Evolutionary conservation across 2,888 invertebrate species (phyloP), one percentile per base, ranked within the genome.

Genomic region (Macropis europaea): DNA sequence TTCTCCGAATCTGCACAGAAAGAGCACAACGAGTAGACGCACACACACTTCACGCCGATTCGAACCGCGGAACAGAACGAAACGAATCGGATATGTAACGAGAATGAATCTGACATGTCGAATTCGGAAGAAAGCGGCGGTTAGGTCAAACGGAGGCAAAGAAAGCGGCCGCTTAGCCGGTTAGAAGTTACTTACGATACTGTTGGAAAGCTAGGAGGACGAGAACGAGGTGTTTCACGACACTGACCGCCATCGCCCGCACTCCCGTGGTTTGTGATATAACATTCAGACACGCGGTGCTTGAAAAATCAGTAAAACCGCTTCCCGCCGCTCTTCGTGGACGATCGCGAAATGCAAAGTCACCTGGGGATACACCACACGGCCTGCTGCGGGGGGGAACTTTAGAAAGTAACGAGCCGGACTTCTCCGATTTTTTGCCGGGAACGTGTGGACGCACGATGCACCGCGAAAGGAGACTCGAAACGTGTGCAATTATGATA

Each of bases 231-330:
- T 69, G 82, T 78, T 79, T 80, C 85, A 83, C 84, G 80, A 84
- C 82, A 87, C 87, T 88, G 86, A 87, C 79, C 86, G 87, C 89
- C 90, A 89, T 89, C 87, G 87, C 90, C 87, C 84, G 85, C 84
- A 77, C 80, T 85, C 80, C 76, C 76, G 76, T 75, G 70, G 77
- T 83, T 78, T 84, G 83, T 89, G 86, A 88, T 87, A 86, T 86
- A 88, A 87, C 89, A 88, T 89, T 82, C 85, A 85, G 84, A 74
- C 81, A 79, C 67, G 72, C 77, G 76, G 73, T 77, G 77, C 73
- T 79, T n/a, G 84, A 84, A 86, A 86, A 86, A 84, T 84, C 82
- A 76, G 84, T 81, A 82, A 84, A 87, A 85, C 85, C 80, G 85
- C 83, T 84, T 84, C 83, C 81, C 82, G 83, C 73, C 82, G 77